Percentiles rank a stretch among this genome's conserved stretches.
Evolutionary conservation across 1,140 invertebrate genomes (phyloP).

Genomic region (Cotesia typhae): DNA sequence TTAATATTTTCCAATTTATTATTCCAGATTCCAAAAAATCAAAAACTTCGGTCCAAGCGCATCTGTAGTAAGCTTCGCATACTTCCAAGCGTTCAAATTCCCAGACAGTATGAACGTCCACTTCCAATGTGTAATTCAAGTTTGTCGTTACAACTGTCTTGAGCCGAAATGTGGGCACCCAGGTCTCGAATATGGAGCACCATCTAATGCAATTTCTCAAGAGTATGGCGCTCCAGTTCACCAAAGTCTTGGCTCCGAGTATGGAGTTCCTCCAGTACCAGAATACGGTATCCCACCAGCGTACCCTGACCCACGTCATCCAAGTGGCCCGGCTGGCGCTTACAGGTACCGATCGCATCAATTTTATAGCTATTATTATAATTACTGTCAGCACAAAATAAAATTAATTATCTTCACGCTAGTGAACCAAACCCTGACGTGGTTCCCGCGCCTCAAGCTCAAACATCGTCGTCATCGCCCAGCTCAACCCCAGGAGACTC

Average conservation of each 20-base stretch:
- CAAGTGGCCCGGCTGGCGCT: constrained; percentile 79
- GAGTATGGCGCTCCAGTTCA: constrained; percentile 75
- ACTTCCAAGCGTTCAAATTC: constrained; percentile 97
- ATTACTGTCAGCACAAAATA: background rate
- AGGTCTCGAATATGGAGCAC: constrained; percentile 76
- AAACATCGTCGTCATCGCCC: constrained; percentile 72
- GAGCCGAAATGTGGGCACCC: constrained; percentile 84
- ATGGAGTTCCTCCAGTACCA: constrained; percentile 72
- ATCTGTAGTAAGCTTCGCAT: constrained; percentile 92
- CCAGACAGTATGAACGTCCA: constrained; percentile 97
- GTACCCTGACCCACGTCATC: constrained; percentile 84
- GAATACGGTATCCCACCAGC: constrained; percentile 81
- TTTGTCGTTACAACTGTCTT: constrained; percentile 91
- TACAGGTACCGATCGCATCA: constrained; percentile 64
- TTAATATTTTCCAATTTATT: background rate
- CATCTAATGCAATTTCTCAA: constrained; percentile 69
- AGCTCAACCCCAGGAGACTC: constrained; percentile 71
- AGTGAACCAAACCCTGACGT: constrained; percentile 80
- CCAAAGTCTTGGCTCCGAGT: constrained; percentile 71
- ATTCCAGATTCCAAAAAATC: constrained; percentile 88
- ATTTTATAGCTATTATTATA: background rate
- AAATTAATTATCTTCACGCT: constrained; percentile 7
- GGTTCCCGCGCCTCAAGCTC: constrained; percentile 80
- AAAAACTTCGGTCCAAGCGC: constrained; percentile 95
- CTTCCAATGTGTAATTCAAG: constrained; percentile 96